Evolutionary conservation across 2,797 vertebrate species (phyloP).

Genomic region (Serranus cabrilla): DNA sequence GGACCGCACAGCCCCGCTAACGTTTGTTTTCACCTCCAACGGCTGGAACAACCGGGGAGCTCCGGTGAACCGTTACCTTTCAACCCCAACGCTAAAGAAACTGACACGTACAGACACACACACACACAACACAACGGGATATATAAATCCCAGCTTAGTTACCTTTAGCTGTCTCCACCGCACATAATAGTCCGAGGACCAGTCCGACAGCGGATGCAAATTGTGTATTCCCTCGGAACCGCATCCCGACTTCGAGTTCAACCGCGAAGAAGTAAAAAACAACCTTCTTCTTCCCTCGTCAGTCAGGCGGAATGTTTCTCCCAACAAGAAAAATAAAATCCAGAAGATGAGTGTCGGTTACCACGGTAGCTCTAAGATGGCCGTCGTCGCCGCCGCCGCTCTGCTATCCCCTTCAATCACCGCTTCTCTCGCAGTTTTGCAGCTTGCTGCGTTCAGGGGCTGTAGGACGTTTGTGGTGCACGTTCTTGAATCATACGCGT

Average conservation of each 20-base stretch:
- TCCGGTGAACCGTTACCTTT: neutral
- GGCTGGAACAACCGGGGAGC: neutral
- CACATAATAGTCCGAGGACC: constrained; percentile 86
- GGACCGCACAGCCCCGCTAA: constrained; percentile 18
- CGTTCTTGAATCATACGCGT: neutral
- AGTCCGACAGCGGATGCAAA: constrained; percentile 85
- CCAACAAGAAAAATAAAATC: constrained; percentile 77
- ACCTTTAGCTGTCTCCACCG: constrained; percentile 88
- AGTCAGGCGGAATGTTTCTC: constrained; percentile 51
- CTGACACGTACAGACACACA: constrained; percentile 18
- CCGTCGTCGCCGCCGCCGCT: constrained; percentile 84
- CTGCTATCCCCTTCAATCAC: constrained; percentile 75
- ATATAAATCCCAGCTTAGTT: constrained; percentile 79
- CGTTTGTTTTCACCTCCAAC: constrained; percentile 12
- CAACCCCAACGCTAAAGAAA: neutral
- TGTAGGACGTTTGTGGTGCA: constrained; percentile 9
- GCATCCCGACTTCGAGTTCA: constrained; percentile 84
- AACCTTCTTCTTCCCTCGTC: constrained; percentile 62
- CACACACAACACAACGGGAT: constrained; percentile 33
- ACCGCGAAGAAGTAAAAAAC: constrained; percentile 56
- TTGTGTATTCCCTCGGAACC: constrained; percentile 80
- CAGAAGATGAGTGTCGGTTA: constrained; percentile 79
- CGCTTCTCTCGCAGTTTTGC: constrained; percentile 79
- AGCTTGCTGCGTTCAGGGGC: constrained; percentile 67
- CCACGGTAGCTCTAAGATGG: constrained; percentile 88